Base-by-base conservation (phyloP, 2,888 invertebrate genomes). In the Amphiduros pacificus region DNA sequence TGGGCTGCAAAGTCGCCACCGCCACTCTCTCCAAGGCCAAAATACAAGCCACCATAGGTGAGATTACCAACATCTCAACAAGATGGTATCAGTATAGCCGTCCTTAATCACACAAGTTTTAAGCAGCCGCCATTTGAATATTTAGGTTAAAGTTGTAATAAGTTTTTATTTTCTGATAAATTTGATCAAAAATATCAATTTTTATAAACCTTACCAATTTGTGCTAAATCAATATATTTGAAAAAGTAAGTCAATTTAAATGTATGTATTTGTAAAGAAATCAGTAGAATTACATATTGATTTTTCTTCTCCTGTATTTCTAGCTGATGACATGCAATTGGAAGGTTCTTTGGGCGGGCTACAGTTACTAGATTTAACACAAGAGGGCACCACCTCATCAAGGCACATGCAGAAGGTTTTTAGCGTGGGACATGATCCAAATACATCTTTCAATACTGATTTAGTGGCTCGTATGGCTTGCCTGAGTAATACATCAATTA, bases 261-360 rank as follows among this genome's bases (percentile, higher is more conserved):
- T n/a, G n/a, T n/a, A n/a, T n/a, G n/a, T n/a, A n/a, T n/a, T n/a
- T n/a, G n/a, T n/a, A n/a, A n/a, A n/a, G n/a, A n/a, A n/a, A n/a
- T n/a, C n/a, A n/a, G n/a, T n/a, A n/a, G n/a, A n/a, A n/a, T n/a
- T n/a, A n/a, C n/a, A n/a, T n/a, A n/a, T n/a, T n/a, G n/a, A n/a
- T n/a, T n/a, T n/a, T n/a, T n/a, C n/a, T 9, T 49, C 11, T 20
- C 11, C n/a, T 51, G 6, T 51, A 22, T 24, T 54, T 54, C 11
- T 41, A 87, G 88, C 85, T 66, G 84, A 84, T 28, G 77, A 80
- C 79, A 83, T 91, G 63, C 86, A 87, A 56, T 89, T 93, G 63
- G 87, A 90, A 75, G 96, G 96, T 0, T 94, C 93, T 0, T 85
- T 97, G 57, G 95, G 95, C 65, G 96, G 96, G 9, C 87, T 96